Evolutionary conservation across 2,113 vertebrate species (phyloP), one percentile per base, ranked within the genome.

Genomic region (Amia ocellicauda): DNA sequence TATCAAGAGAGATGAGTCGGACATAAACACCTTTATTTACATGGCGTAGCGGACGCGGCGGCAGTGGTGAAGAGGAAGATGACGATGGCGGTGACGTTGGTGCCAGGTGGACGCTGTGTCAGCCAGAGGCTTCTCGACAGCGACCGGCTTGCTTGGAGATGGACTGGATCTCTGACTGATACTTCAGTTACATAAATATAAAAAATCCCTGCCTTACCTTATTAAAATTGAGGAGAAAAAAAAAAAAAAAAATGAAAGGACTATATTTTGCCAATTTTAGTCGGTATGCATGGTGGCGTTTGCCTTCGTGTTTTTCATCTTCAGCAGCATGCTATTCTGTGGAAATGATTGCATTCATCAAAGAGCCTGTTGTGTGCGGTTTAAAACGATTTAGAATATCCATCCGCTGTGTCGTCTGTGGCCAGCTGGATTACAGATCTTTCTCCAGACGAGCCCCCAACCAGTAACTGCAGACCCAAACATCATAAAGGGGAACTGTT

Each of bases 1-100:
- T 65, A 91, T 93, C 82, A 78, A 86, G 76, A 83, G 89, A 84
- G 90, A 92, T 63, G 88, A 93, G 70, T 89, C 86, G 0, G 90
- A 93, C 72, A 92, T 54, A 89, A 99, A 99, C 86, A 99, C 94
- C 67, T 99, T 99, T 87, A 96, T 99, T 78, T 99, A 99, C 72
- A 98, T 99, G 97, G 97, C 95, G 19, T 90, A 90, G 81, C 83
- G 1, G 31, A 36, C 5, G 11, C 1, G 31, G 31, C n/a, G 31
- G 31, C 22, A 19, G 11, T 41, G 27, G 42, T 9, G 29, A 10
- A 31, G 43, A 13, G 29, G 64, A 40, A 27, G 43, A 65, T 10
- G 31, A 36, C 31, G 45, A 57, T 28, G 22, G 16, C 4, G 26
- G 10, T 40, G 49, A 53, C 50, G 41, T 29, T 53, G 27, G 26